Evolutionary conservation across 2,797 vertebrate genomes (phyloP).

Genomic region (Ctenosaura bakeri): DNA sequence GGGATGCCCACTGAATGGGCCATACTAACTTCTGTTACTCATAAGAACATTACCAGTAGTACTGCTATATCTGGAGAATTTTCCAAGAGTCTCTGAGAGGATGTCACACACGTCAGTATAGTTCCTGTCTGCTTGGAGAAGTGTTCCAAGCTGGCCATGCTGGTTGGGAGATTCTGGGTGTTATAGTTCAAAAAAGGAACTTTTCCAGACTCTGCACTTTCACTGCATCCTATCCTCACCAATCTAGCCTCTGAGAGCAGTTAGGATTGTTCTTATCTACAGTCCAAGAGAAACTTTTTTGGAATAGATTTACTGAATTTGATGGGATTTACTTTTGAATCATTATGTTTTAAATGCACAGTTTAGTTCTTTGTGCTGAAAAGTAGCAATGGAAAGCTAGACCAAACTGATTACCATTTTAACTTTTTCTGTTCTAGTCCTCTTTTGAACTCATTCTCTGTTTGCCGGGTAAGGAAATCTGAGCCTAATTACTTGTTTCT

Average conservation of each 20-base stretch:
- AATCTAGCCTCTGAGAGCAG: neutral
- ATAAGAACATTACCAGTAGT: neutral
- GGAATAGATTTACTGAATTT: constrained; percentile 1
- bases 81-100: neutral
- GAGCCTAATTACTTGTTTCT: constrained; percentile 47
- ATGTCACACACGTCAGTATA: no score
- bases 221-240: neutral
- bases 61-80: neutral
- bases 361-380: constrained; percentile 54
- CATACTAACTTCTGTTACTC: neutral
- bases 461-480: constrained; percentile 49
- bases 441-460: constrained; percentile 31
- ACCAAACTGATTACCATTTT: constrained; percentile 13
- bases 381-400: constrained; percentile 42
- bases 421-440: constrained; percentile 39
- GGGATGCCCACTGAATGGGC: neutral
- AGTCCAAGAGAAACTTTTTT: neutral
- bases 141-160: no score
- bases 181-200: no score
- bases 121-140: no score
- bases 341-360: neutral
- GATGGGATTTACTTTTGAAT: neutral
- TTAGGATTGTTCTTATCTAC: neutral
- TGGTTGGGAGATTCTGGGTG: no score
- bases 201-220: neutral